Percentiles rank a stretch among this genome's conserved stretches.
phyloP scores from a whole-genome alignment of 2,797 vertebrate genomes.

The Oreortyx pictus region DNA sequence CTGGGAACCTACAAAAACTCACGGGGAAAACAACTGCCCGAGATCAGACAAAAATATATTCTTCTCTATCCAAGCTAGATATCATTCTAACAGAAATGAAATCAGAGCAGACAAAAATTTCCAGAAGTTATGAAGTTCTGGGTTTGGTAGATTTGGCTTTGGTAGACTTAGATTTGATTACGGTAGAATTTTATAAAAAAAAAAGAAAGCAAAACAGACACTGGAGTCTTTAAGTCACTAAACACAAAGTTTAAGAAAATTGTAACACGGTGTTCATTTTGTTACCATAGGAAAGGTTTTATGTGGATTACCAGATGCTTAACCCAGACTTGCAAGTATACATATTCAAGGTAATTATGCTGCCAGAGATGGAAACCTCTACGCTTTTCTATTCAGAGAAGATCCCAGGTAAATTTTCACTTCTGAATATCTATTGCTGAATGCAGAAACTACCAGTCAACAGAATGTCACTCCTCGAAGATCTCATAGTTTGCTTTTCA shows the following conservation, averaged over 20 bases:
- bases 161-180: neutral
- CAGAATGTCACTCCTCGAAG: neutral
- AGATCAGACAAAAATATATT: neutral
- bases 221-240: neutral
- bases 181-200: neutral
- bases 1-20: neutral
- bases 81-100: neutral
- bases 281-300: neutral
- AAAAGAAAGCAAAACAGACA: neutral
- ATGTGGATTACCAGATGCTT: neutral
- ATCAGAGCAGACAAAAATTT: neutral
- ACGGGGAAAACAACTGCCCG: neutral
- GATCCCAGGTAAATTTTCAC: neutral
- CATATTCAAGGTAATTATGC: neutral
- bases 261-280: neutral
- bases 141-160: neutral
- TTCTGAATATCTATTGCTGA: neutral
- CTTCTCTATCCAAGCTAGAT: neutral
- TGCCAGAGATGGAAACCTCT: neutral
- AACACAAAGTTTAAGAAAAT: neutral
- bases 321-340: neutral
- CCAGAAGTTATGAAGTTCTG: neutral
- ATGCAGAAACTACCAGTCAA: fast-evolving
- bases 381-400: neutral
- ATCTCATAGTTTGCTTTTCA: neutral